Conservation (phyloP, 2,113 vertebrate genomes). For the Lycaon pictus region DNA sequence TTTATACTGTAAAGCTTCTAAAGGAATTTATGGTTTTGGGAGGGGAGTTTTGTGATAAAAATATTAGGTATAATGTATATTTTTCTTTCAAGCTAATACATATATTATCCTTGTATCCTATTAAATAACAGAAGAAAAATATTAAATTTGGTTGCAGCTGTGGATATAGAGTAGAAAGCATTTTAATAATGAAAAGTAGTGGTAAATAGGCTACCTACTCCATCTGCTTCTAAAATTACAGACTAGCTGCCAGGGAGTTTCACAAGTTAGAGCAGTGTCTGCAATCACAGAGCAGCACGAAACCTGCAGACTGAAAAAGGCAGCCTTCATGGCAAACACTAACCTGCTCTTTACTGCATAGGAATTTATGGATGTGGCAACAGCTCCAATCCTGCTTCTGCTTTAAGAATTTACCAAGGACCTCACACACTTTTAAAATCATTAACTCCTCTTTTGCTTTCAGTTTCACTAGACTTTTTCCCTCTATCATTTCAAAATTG, state of each 20-base stretch:
- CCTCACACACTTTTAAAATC: conserved; percentile 5
- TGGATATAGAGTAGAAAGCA: conserved; percentile 81
- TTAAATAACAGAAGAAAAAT: conserved; percentile 85
- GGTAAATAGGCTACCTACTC: conserved; percentile 70
- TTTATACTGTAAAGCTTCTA: conserved; percentile 62
- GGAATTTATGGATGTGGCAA: conserved; percentile 73
- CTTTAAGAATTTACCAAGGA: conserved; percentile 68
- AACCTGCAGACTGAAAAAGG: conserved; percentile 61
- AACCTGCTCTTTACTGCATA: conserved; percentile 65
- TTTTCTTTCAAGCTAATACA: conserved; percentile 82
- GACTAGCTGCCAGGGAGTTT: conserved; percentile 74
- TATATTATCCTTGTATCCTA: conserved; percentile 77
- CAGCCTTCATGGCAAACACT: conserved; percentile 69
- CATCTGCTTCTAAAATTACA: conserved; percentile 80
- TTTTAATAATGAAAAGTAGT: conserved; percentile 80
- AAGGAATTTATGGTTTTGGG: conserved; percentile 68
- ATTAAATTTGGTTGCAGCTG: conserved; percentile 83
- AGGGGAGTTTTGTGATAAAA: conserved; percentile 78
- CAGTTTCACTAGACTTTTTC: not conserved
- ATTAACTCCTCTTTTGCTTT: not conserved
- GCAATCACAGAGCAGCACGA: conserved; percentile 51
- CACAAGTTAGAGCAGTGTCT: conserved; percentile 69
- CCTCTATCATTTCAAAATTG: not conserved
- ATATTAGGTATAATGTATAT: conserved; percentile 80
- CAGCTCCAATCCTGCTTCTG: conserved; percentile 59